phyloP scores from a whole-genome alignment of 1,140 invertebrate genomes.

The Leucophenga varia region DNA sequence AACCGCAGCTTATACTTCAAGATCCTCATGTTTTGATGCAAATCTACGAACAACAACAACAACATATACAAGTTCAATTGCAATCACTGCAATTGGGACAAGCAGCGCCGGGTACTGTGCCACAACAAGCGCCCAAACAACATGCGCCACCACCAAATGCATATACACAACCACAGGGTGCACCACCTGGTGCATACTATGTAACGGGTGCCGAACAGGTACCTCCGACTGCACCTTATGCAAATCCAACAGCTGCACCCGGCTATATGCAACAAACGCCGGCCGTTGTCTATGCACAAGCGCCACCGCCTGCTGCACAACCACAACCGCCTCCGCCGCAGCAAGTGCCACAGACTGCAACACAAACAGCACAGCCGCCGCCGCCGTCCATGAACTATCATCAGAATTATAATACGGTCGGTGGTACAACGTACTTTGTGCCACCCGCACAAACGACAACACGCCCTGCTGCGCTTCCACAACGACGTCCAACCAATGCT shows the following conservation, averaged over 20 bases:
- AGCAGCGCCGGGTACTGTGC: conserved; percentile 18
- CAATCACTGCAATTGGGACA: conserved; percentile 40
- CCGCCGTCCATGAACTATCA: conserved; percentile 32
- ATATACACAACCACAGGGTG: conserved; percentile 44
- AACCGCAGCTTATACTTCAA: conserved; percentile 32
- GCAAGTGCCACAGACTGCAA: conserved; percentile 6
- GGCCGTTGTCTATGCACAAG: conserved; percentile 38
- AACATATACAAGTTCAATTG: conserved; percentile 43
- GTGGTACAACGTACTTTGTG: conserved; percentile 55
- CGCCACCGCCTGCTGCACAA: conserved; percentile 23
- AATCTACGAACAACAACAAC: conserved; percentile 49
- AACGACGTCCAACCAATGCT: conserved; percentile 56
- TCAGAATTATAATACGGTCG: conserved; percentile 52
- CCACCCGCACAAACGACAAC: conserved; percentile 40
- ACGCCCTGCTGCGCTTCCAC: conserved; percentile 43
- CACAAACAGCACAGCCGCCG: conserved; percentile 18
- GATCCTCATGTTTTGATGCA: conserved; percentile 52
- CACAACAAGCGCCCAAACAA: conserved; percentile 25
- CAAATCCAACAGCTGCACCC: conserved; percentile 30
- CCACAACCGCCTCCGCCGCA: conserved; percentile 9
- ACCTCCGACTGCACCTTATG: conserved; percentile 28
- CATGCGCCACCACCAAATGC: conserved; percentile 26
- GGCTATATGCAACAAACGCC: conserved; percentile 40
- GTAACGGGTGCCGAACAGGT: conserved; percentile 34
- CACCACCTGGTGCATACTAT: conserved; percentile 51